phyloP scores from a whole-genome alignment of 2,888 invertebrate genomes.

The Agrochola circellaris region DNA sequence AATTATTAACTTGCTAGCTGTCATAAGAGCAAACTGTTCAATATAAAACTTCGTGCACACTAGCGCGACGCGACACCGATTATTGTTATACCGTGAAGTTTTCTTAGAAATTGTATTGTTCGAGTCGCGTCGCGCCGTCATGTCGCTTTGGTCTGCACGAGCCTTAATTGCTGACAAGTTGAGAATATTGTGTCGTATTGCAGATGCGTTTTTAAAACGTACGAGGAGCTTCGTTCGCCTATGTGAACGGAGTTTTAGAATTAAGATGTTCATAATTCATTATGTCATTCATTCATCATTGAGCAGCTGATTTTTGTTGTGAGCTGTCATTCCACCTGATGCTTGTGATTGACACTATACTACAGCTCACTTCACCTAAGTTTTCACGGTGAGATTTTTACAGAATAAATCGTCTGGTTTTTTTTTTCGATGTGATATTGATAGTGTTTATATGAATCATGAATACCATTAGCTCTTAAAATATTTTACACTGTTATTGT shows the following conservation, averaged over 20 bases:
- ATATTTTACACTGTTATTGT: neutral
- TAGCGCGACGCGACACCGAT: no score
- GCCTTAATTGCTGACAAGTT: neutral
- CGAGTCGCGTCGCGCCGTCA: no score
- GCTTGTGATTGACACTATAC: no score
- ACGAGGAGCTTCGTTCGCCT: neutral
- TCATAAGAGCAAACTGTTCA: neutral
- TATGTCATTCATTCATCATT: neutral
- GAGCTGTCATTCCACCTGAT: neutral
- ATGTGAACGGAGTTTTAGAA: neutral
- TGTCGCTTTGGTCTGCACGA: no score
- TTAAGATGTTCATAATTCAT: neutral
- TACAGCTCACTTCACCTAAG: neutral
- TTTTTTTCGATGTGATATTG: neutral
- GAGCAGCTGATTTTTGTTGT: neutral
- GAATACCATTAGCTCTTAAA: neutral
- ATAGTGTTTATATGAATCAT: neutral
- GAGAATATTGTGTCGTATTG: neutral
- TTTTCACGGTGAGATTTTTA: neutral
- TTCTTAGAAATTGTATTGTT: no score
- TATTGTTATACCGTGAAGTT: no score
- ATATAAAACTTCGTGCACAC: no score
- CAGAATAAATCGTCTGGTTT: neutral
- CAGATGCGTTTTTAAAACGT: neutral
- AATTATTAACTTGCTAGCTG: neutral